Evolutionary conservation across 2,888 invertebrate genomes (phyloP), one percentile per base, ranked within the genome.

Genomic region (Fragum fragum): DNA sequence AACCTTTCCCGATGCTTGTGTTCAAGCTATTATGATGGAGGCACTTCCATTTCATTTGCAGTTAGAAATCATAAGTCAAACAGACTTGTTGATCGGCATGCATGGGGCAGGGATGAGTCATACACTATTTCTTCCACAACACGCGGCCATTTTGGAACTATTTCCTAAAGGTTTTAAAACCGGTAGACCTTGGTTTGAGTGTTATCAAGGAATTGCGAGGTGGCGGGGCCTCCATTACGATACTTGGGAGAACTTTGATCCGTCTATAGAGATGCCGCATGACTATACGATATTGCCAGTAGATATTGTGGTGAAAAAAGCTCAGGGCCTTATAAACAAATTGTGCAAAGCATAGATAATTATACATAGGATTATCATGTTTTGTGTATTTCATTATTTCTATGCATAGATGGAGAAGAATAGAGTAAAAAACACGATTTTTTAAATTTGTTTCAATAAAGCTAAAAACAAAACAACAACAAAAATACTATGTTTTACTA

Each of bases 51-150:
- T 93, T 87, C 61, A 80, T 29, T 66, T 88, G 26, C 93, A 93
- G 79, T 79, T 93, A 11, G 70, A 89, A 36, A 61, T 88, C 7
- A 88, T 92, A 21, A 55, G 85, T 18, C 70, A 85, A 7, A 90
- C 92, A 1, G 92, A 93, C 69, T 81, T 93, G 29, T 74, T 93
- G 36, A 86, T 93, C 1, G 93, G 93, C 1, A 92, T 93, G 91
- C 93, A 93, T 73, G 93, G 93, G 0, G 93, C 93, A 1, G 93
- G 92, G 0, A 87, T 93, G 71, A 91, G 91, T 2, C 92, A 93
- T 66, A 81, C 90, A 6, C 28, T 91, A 26, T 92, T 92, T 76
- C 80, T 93, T 21, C 90, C 91, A 0, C 79, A 86, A 59, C 89
- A 89, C 69, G 88, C 89, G 0, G 92, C 86, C 0, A 70, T 93